A percentile compares a stretch with the other conserved stretches of the same genome.
Conservation (phyloP, 2,113 vertebrate genomes). For the Pholis gunnellus region DNA sequence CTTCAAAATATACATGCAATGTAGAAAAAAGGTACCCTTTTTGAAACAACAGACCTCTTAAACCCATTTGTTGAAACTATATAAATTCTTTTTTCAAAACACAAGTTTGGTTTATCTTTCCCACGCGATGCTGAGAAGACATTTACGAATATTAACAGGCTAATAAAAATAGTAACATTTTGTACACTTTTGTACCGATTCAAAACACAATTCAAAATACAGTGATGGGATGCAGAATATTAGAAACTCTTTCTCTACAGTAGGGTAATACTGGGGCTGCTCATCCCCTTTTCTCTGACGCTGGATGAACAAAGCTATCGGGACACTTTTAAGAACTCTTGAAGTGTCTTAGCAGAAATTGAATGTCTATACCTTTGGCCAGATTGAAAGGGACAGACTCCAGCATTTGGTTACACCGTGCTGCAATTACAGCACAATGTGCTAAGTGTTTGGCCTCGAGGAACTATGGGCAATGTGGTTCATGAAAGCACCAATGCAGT, state of each 20-base stretch:
- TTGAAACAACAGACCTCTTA: conserved; percentile 40
- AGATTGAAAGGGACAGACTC: conserved; percentile 27
- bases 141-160: conserved; percentile 51
- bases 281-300: neutral
- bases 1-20: conserved; percentile 50
- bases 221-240: conserved; percentile 50
- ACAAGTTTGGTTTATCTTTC: conserved; percentile 40
- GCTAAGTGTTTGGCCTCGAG: conserved; percentile 86
- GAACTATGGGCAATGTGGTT: conserved; percentile 83
- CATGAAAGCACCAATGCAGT: conserved; percentile 79
- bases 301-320: conserved; percentile 12
- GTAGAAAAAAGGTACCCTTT: conserved; percentile 53
- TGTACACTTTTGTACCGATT: conserved; percentile 54
- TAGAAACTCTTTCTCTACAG: conserved; percentile 51
- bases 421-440: conserved; percentile 34
- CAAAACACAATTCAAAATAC: conserved; percentile 58
- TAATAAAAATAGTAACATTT: conserved; percentile 53
- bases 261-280: conserved; percentile 11
- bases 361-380: neutral
- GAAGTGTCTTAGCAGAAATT: conserved; percentile 29
- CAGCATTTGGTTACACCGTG: conserved; percentile 20
- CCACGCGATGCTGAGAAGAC: conserved; percentile 37
- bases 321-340: conserved; percentile 39
- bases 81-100: conserved; percentile 48
- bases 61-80: conserved; percentile 31